phyloP scores from a whole-genome alignment of 2,888 invertebrate species.

The Drosophila mettleri region DNA sequence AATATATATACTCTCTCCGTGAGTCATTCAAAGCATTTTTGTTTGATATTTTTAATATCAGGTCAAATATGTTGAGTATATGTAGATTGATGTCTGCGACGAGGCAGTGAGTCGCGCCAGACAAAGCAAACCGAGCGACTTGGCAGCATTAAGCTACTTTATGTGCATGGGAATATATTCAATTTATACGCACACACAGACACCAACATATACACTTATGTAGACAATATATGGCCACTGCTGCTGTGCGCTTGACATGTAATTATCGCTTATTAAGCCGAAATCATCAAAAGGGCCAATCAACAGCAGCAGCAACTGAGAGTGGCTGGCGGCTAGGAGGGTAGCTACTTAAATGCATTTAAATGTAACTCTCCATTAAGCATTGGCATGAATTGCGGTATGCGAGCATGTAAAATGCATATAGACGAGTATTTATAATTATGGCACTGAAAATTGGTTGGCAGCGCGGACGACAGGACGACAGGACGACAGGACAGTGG shows the following conservation, averaged over 20 bases:
- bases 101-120: not conserved
- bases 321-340: slow-evolving; percentile 14
- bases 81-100: not conserved
- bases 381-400: slow-evolving; percentile 29
- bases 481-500: not conserved
- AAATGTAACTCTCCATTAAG: slow-evolving; percentile 75
- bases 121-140: slow-evolving; percentile 1
- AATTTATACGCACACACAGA: slow-evolving; percentile 8
- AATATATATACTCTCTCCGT: no score
- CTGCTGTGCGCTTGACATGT: slow-evolving; percentile 47
- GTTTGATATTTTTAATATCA: no score
- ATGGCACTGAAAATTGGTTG: slow-evolving; percentile 66
- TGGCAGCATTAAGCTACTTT: slow-evolving; percentile 15
- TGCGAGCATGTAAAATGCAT: slow-evolving; percentile 24
- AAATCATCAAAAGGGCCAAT: slow-evolving; percentile 54
- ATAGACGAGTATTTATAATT: slow-evolving; percentile 66
- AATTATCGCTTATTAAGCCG: slow-evolving; percentile 71
- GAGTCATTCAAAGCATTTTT: no score
- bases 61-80: not conserved
- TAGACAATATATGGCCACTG: slow-evolving; percentile 8
- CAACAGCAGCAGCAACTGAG: slow-evolving; percentile 20
- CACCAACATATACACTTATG: not conserved
- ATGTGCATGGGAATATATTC: not conserved
- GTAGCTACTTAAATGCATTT: slow-evolving; percentile 79
- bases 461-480: slow-evolving; percentile 3